Conservation (phyloP, 2,797 vertebrate species). For the Eospalax fontanierii region DNA sequence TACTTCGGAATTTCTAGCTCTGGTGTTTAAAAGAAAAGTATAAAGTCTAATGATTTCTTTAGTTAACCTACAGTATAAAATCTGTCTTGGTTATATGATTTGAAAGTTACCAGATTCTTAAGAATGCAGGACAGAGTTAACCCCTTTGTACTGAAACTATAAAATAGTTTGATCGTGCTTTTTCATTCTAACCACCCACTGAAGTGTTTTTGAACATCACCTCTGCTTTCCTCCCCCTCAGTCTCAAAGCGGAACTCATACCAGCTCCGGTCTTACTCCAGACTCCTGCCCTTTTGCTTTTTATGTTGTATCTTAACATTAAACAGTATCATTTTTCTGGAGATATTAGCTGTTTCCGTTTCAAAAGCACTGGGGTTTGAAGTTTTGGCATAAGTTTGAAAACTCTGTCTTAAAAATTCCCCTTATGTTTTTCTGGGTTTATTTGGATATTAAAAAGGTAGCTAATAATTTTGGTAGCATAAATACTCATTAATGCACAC, state of each 20-base stretch:
- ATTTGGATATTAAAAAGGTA: constrained; percentile 87
- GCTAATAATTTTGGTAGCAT: constrained; percentile 83
- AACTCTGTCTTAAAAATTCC: constrained; percentile 71
- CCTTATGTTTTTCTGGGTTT: constrained; percentile 78
- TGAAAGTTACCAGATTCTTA: constrained; percentile 52
- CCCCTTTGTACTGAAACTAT: constrained; percentile 27
- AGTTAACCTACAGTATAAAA: constrained; percentile 57
- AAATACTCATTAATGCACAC: constrained; percentile 77
- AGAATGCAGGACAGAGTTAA: constrained; percentile 49
- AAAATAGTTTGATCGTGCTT: constrained; percentile 51
- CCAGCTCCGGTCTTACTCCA: constrained; percentile 64
- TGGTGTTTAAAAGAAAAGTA: constrained; percentile 19
- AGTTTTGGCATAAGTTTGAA: constrained; percentile 72
- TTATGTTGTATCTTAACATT: not conserved
- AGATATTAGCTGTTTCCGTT: not conserved
- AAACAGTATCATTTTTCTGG: constrained; percentile 68
- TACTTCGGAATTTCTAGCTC: constrained; percentile 71
- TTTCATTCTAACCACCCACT: constrained; percentile 70
- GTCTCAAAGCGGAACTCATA: constrained; percentile 63
- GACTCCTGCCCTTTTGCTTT: constrained; percentile 19
- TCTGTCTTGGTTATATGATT: constrained; percentile 59
- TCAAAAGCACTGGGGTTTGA: constrained; percentile 69
- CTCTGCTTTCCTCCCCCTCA: constrained; percentile 59
- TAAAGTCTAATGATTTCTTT: constrained; percentile 62
- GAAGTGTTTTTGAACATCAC: constrained; percentile 77